Percentiles rank a stretch among this genome's conserved stretches.
These are phyloP conservation scores for Acarapis woodi DNA, from an alignment of 1,140 invertebrate species.

Conservation along the genomic window DNA sequence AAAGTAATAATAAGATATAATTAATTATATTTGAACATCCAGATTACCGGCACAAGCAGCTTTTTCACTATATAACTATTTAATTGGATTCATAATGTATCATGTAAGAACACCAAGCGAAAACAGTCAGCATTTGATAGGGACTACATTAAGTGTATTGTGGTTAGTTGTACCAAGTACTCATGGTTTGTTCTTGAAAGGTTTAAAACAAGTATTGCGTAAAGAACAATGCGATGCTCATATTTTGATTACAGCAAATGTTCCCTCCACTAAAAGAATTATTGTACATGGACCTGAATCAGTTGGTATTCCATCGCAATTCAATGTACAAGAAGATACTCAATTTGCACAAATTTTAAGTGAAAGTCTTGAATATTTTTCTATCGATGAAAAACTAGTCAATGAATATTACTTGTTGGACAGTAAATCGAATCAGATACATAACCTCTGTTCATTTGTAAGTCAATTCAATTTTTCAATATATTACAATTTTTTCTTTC, in stretches of 20 bases:
- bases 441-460: constrained; percentile 13
- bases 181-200: constrained; percentile 97
- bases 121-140: constrained; percentile 67
- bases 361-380: constrained; percentile 89
- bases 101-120: constrained; percentile 83
- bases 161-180: constrained; percentile 93
- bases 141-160: constrained; percentile 64
- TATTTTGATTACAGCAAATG: constrained; percentile 85
- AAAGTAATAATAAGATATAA: no score
- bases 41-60: constrained; percentile 86
- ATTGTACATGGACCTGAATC: constrained; percentile 80
- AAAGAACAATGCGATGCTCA: constrained; percentile 96
- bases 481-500: neutral
- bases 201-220: constrained; percentile 86
- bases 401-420: constrained; percentile 81
- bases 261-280: constrained; percentile 95
- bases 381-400: constrained; percentile 63
- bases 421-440: constrained; percentile 65
- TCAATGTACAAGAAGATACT: constrained; percentile 94
- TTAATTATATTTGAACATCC: no score
- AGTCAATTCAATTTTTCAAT: constrained; percentile 3
- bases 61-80: constrained; percentile 93
- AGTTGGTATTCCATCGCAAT: constrained; percentile 85
- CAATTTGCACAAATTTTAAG: constrained; percentile 82
- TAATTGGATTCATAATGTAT: constrained; percentile 96